Conservation (phyloP, 1,140 invertebrate species). For the Heliconius hewitsoni region DNA sequence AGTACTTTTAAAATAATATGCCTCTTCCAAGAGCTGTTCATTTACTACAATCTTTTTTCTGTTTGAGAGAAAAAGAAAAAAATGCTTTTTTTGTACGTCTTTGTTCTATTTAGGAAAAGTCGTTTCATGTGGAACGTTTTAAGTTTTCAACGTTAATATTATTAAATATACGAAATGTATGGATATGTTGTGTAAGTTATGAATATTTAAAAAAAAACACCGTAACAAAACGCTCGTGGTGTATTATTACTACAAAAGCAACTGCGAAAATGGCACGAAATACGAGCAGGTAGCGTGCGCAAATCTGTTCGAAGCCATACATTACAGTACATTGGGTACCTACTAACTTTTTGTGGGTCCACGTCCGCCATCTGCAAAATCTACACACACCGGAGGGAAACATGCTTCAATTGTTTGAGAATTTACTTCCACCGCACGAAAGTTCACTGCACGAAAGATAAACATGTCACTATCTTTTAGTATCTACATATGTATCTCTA, state of each 20-base stretch:
- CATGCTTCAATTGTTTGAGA: conserved; percentile 46
- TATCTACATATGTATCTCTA: conserved; percentile 33
- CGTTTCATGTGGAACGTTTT: not conserved
- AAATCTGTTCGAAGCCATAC: conserved; percentile 48
- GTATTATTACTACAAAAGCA: conserved; percentile 31
- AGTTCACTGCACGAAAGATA: conserved; percentile 44
- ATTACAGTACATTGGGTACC: conserved; percentile 39
- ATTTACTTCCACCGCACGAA: conserved; percentile 47
- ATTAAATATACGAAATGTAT: not conserved
- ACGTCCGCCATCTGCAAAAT: conserved; percentile 46
- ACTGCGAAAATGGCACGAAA: conserved; percentile 37
- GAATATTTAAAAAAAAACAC: not conserved
- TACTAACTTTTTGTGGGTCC: conserved; percentile 41
- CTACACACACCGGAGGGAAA: conserved; percentile 44
- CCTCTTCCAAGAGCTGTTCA: conserved; percentile 3
- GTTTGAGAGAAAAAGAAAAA: not conserved
- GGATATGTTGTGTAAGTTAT: not conserved
- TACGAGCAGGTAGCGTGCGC: conserved; percentile 43
- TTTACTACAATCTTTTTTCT: not conserved
- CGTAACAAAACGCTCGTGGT: conserved; percentile 13
- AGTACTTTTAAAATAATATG: not conserved
- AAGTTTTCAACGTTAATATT: not conserved
- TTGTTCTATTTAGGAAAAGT: not conserved
- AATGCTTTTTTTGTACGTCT: not conserved
- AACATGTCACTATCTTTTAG: conserved; percentile 47